These are phyloP conservation scores for Hedychridium roseum DNA, from an alignment of 2,888 invertebrate species.

Conservation along the genomic window DNA sequence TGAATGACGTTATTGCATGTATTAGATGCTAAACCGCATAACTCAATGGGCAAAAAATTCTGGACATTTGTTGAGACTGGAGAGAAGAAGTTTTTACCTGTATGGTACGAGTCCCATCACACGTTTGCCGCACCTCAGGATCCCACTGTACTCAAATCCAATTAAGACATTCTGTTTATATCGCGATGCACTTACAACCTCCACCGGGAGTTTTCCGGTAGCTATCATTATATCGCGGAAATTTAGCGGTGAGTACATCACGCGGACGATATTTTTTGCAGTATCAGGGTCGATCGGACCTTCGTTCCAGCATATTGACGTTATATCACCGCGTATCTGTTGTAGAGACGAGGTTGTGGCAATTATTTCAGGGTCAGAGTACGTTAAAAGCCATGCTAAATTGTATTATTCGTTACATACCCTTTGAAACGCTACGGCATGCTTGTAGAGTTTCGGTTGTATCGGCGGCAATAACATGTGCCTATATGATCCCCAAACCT, in stretches of 20 bases:
- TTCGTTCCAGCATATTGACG: constrained; percentile 85
- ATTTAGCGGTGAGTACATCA: constrained; percentile 84
- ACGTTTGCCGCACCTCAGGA: constrained; percentile 61
- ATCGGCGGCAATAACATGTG: constrained; percentile 74
- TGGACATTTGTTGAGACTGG: too few relatives aligned
- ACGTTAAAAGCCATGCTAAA: too few relatives aligned
- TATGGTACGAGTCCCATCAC: constrained; percentile 62
- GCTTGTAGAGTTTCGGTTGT: constrained; percentile 66
- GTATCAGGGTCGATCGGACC: constrained; percentile 64
- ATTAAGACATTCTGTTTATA: constrained; percentile 73
- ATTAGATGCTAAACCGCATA: too few relatives aligned
- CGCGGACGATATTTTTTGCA: constrained; percentile 62
- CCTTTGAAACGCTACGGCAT: constrained; percentile 79
- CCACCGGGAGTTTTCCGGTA: constrained; percentile 86
- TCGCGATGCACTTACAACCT: constrained; percentile 77
- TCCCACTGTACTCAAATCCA: constrained; percentile 75
- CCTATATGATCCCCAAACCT: constrained; percentile 81
- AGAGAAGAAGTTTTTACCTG: constrained; percentile 33
- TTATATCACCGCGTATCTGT: constrained; percentile 83
- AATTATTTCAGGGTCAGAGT: not conserved
- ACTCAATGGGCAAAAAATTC: too few relatives aligned
- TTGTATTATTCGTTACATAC: not conserved
- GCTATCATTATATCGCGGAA: constrained; percentile 96
- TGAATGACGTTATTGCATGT: too few relatives aligned
- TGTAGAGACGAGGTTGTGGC: not conserved